These are phyloP conservation scores for Solea solea DNA, from an alignment of 2,113 vertebrate species.

Conservation along the genomic window DNA sequence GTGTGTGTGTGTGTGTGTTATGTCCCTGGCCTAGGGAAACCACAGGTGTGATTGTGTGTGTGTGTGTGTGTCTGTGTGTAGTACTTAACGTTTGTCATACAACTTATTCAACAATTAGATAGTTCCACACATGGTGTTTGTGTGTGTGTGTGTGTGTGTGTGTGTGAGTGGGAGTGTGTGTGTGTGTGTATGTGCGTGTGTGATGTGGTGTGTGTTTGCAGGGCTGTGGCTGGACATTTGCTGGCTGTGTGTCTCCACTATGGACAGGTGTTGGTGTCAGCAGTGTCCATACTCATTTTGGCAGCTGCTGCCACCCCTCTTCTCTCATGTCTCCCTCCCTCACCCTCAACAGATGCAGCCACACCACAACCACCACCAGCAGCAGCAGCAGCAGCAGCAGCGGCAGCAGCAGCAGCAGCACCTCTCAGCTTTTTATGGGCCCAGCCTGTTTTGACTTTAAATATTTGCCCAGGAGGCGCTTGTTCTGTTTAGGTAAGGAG, in stretches of 20 bases:
- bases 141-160: slow-evolving; percentile 37
- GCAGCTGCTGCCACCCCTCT: slow-evolving; percentile 78
- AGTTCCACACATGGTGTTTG: slow-evolving; percentile 13
- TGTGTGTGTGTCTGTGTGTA: background rate
- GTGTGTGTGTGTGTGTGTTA: background rate
- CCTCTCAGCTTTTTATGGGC: slow-evolving; percentile 81
- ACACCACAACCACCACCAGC: slow-evolving; percentile 63
- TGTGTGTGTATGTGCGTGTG: no score
- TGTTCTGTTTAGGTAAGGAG: slow-evolving; percentile 55
- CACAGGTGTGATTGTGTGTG: slow-evolving; percentile 5
- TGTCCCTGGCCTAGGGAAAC: no score
- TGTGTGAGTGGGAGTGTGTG: slow-evolving; percentile 34
- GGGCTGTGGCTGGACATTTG: slow-evolving; percentile 80
- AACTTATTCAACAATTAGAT: slow-evolving; percentile 18
- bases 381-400: slow-evolving; percentile 81
- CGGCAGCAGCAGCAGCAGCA: slow-evolving; percentile 52
- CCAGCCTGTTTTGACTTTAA: slow-evolving; percentile 85
- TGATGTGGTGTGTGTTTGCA: slow-evolving; percentile 25
- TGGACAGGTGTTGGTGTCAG: slow-evolving; percentile 84
- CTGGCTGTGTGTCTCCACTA: slow-evolving; percentile 76
- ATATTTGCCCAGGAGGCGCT: slow-evolving; percentile 84
- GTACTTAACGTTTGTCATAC: slow-evolving; percentile 7
- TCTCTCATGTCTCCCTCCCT: slow-evolving; percentile 32
- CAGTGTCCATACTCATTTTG: slow-evolving; percentile 79
- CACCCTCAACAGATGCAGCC: slow-evolving; percentile 81